phyloP scores from a whole-genome alignment of 2,113 vertebrate species.

The Poeciliopsis turrubarensis region DNA sequence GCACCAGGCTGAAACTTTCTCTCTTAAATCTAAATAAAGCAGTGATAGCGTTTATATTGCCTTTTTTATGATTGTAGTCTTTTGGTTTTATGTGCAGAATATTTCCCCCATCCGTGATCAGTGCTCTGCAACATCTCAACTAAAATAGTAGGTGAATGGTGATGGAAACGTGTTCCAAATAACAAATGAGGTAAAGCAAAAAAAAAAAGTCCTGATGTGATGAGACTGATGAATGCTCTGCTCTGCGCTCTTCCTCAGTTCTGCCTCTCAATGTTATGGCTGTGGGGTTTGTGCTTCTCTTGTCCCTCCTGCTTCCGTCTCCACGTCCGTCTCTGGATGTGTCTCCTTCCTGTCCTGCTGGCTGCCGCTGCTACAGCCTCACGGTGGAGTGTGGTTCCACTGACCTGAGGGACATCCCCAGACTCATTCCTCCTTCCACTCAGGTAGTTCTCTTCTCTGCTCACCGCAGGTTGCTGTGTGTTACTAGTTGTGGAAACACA shows the following conservation, averaged over 20 bases:
- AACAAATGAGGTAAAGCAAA: too few species aligned
- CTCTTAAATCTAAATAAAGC: too few species aligned
- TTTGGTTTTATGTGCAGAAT: too few species aligned
- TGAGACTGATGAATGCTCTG: too few species aligned
- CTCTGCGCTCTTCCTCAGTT: conserved; percentile 8
- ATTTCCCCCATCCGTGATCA: too few species aligned
- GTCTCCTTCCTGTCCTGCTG: conserved; percentile 73
- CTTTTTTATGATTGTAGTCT: too few species aligned
- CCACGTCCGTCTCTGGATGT: conserved; percentile 39
- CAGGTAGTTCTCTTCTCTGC: conserved; percentile 72
- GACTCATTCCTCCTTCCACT: conserved; percentile 80
- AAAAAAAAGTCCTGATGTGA: too few species aligned
- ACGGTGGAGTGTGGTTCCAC: conserved; percentile 91
- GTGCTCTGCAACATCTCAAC: too few species aligned
- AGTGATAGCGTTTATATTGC: too few species aligned
- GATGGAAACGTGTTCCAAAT: too few species aligned
- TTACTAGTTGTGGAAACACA: background rate
- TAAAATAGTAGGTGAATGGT: too few species aligned
- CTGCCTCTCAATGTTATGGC: conserved; percentile 40
- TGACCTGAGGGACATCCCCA: conserved; percentile 79
- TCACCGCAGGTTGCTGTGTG: background rate
- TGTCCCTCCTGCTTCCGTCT: conserved; percentile 54
- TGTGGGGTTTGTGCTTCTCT: conserved; percentile 23
- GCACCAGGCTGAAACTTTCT: too few species aligned
- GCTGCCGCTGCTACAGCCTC: conserved; percentile 90